These are phyloP conservation scores for Bombus breviceps DNA, from an alignment of 1,140 invertebrate genomes.

Conservation along the genomic window DNA sequence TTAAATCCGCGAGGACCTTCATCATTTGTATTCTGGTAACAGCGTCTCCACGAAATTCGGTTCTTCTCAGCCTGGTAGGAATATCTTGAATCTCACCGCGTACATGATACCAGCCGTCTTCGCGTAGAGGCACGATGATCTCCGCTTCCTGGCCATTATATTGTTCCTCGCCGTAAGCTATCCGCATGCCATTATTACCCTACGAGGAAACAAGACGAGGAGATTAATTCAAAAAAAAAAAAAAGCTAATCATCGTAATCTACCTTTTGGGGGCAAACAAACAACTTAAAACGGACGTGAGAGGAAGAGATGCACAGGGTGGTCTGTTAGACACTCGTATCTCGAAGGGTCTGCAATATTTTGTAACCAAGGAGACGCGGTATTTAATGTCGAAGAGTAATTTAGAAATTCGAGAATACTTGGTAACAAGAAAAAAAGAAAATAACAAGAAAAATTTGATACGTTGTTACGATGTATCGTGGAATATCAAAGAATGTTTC, in stretches of 20 bases:
- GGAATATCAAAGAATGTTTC: too few relatives aligned
- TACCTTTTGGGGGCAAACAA: background rate
- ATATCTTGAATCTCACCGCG: slow-evolving; percentile 85
- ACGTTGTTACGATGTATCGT: too few relatives aligned
- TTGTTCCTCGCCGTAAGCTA: slow-evolving; percentile 88
- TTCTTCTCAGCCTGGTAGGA: slow-evolving; percentile 82
- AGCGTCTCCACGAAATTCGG: slow-evolving; percentile 85
- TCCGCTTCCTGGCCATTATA: slow-evolving; percentile 84
- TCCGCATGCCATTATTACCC: slow-evolving; percentile 87
- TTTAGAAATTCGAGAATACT: too few relatives aligned
- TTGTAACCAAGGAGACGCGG: too few relatives aligned
- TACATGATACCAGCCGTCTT: slow-evolving; percentile 90
- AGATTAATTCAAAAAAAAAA: slow-evolving; percentile 21
- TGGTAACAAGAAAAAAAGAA: background rate
- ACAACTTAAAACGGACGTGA: background rate
- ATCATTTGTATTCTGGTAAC: slow-evolving; percentile 92
- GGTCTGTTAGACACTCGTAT: background rate
- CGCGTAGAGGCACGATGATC: slow-evolving; percentile 86
- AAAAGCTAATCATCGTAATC: background rate
- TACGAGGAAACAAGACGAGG: slow-evolving; percentile 48
- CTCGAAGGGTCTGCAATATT: too few relatives aligned
- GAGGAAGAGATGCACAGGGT: background rate
- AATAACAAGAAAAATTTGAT: background rate
- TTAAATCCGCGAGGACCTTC: slow-evolving; percentile 90
- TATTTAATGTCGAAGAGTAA: too few relatives aligned